Evolutionary conservation across 2,888 invertebrate genomes (phyloP), one percentile per base, ranked within the genome.

Genomic region (Halictus quadricinctus): DNA sequence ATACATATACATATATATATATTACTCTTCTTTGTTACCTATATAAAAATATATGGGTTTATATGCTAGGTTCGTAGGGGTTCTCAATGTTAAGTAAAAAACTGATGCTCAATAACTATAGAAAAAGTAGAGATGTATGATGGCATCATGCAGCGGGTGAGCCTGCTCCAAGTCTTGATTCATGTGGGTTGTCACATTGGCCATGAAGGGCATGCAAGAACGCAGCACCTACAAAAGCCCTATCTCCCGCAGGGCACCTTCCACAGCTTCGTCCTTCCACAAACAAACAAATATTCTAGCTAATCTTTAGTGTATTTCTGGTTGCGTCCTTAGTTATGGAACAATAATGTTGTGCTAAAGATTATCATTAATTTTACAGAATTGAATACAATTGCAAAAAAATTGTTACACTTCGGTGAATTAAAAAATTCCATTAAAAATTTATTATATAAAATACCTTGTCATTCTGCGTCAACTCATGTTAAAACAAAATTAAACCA

Each of bases 181-280:
- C 91, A 85, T 92, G 86, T 90, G 86, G 91, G 85, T 88, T 89
- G 88, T 81, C 90, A 87, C 83, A 88, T 90, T 90, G 91, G 88
- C 86, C 91, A 89, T 89, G 91, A 90, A 90, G 92, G 89, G 89
- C 91, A 90, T 88, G 90, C 84, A 88, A 89, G 90, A 89, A 91
- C 84, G 89, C 89, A 89, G 89, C 91, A 91, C 91, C 95, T 97
- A 98, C 95, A 98, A 97, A 94, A 98, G 97, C 95, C 98, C 98
- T 96, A 98, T 98, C 95, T 98, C 98, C 95, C 97, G 97, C 95
- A 98, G 97, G 95, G 98, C 98, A 94, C 97, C 97, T 95, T 98
- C 98, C 95, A 98, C 97, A 94, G 98, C 98, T 97, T 98, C 98
- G 95, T 98, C 98, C 98, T 97, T 96, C 93, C 92, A 93, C 93